Percentiles rank a stretch among this genome's conserved stretches.
These are phyloP conservation scores for Meliscaeva auricollis DNA, from an alignment of 2,888 invertebrate genomes.

Conservation along the genomic window DNA sequence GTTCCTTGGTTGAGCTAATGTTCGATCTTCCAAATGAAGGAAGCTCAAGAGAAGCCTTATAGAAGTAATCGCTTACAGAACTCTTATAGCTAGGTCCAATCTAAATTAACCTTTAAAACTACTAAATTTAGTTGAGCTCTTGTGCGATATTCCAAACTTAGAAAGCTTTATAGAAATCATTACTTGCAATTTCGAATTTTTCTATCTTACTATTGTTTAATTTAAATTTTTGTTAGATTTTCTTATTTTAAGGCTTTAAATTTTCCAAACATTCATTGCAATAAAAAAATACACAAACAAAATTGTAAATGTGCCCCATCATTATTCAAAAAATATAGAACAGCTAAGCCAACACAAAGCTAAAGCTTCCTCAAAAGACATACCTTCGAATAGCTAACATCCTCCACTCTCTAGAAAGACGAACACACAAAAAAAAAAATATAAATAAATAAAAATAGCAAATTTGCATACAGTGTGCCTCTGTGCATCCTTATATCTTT, in stretches of 20 bases:
- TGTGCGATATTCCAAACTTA: too few relatives aligned
- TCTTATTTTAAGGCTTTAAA: background rate
- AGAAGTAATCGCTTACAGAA: too few relatives aligned
- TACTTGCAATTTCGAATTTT: too few relatives aligned
- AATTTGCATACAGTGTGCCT: slow-evolving; percentile 20
- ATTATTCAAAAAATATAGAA: slow-evolving; percentile 12
- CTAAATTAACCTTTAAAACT: too few relatives aligned
- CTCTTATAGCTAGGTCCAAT: too few relatives aligned
- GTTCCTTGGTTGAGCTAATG: too few relatives aligned
- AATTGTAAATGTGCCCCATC: background rate
- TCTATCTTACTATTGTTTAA: too few relatives aligned
- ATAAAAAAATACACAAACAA: background rate
- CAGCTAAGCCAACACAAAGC: slow-evolving; percentile 7
- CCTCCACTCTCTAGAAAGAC: background rate
- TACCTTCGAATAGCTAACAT: background rate
- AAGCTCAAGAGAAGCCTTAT: too few relatives aligned
- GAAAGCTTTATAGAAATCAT: too few relatives aligned
- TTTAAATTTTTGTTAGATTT: too few relatives aligned
- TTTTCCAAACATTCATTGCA: background rate
- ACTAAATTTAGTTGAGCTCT: too few relatives aligned
- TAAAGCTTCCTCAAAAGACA: background rate
- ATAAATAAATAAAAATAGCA: slow-evolving; percentile 1
- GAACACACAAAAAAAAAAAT: background rate
- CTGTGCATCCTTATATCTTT: slow-evolving; percentile 6
- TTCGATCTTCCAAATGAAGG: too few relatives aligned